Conservation (phyloP, 2,797 vertebrate species). For the Tamandua tetradactyla region DNA sequence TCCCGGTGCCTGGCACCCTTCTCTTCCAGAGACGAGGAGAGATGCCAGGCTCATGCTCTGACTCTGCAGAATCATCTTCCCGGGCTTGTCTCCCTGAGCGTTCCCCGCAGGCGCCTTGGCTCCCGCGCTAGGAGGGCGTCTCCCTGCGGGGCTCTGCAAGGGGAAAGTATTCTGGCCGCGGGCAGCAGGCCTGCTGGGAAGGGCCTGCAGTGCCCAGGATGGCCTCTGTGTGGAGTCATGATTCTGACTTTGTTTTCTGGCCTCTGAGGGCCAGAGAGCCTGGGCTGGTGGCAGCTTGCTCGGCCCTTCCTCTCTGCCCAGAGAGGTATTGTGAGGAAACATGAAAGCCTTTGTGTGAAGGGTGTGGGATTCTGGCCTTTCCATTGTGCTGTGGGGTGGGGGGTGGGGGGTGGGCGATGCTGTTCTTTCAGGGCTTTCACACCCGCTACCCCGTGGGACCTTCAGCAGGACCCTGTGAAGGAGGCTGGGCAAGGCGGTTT, state of each 20-base stretch:
- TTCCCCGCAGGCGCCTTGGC: not conserved
- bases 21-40: not conserved
- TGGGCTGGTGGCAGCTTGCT: not conserved
- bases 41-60: not conserved
- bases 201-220: constrained; percentile 82
- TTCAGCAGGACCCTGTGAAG: not conserved
- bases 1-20: not conserved
- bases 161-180: not conserved
- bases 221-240: constrained; percentile 86
- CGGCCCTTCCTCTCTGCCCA: not conserved
- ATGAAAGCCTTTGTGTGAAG: not conserved
- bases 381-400: not conserved
- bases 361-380: not conserved
- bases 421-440: not conserved
- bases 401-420: accelerated
- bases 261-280: not conserved
- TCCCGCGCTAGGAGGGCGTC: no score
- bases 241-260: constrained; percentile 69
- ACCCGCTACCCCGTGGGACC: not conserved
- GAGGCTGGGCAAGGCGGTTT: not conserved
- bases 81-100: not conserved
- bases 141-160: accelerated
- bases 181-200: not conserved
- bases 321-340: not conserved
- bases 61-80: not conserved